These are phyloP conservation scores for Entomobrya multifasciata DNA, from an alignment of 2,888 invertebrate genomes.

Conservation along the genomic window DNA sequence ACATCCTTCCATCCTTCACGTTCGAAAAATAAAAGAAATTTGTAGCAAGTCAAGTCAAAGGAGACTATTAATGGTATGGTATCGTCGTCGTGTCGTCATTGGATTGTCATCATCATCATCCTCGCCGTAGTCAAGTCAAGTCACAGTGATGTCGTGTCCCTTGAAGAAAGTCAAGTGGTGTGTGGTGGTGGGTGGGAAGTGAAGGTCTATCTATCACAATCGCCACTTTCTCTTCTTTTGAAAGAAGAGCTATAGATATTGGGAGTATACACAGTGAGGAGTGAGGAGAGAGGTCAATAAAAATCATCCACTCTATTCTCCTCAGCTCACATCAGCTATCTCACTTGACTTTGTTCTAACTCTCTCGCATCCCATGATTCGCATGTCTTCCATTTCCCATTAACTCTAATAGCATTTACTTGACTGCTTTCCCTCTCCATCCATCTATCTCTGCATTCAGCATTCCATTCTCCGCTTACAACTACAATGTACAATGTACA, in stretches of 20 bases:
- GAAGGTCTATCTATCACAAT: conserved; percentile 59
- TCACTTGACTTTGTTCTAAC: conserved; percentile 28
- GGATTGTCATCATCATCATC: no score
- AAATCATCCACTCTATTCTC: conserved; percentile 36
- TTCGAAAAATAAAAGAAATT: background rate
- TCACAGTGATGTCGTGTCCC: conserved; percentile 35
- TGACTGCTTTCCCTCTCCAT: background rate
- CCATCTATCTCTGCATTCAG: background rate
- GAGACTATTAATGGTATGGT: no score
- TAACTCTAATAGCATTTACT: conserved; percentile 68
- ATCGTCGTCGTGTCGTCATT: no score
- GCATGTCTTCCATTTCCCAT: conserved; percentile 67
- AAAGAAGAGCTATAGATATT: background rate
- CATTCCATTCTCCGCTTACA: conserved; percentile 15
- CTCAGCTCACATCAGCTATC: background rate
- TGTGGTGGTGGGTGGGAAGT: no score
- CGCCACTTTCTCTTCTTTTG: background rate
- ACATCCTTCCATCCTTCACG: background rate
- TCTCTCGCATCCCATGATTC: no score
- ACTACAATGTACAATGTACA: no score
- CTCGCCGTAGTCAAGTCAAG: no score
- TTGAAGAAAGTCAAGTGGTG: conserved; percentile 46
- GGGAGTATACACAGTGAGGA: background rate
- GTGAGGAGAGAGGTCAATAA: conserved; percentile 48
- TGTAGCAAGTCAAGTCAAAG: background rate